Evolutionary conservation across 2,888 invertebrate genomes (phyloP), one percentile per base, ranked within the genome.

Genomic region (Pollenia angustigena): DNA sequence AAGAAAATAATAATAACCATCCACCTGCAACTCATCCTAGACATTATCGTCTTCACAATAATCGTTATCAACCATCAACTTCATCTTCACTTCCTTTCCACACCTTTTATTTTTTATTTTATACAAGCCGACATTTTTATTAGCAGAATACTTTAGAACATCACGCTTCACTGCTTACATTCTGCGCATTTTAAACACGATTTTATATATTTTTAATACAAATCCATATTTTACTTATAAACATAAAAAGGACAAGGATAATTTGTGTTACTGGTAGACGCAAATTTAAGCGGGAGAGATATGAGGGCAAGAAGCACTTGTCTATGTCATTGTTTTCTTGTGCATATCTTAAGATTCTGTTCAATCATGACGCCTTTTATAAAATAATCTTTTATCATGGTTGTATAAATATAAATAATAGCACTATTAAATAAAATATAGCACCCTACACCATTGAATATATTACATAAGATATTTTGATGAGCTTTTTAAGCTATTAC

Each of bases 61-160:
- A 48, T 62, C 40, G n/a, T 48, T 62, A 69, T 32, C 78, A 56
- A 56, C 4, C 74, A 79, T 54, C 79, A 81, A 56, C 69, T 14
- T 83, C 60, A 75, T 66, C 68, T 66, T 74, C 69, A 81, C 74
- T 46, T 66, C 62, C 44, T 74, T 81, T 64, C 80, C 18, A 66
- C 62, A 88, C 88, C 87, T 90, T 89, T 88, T 89, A 90, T 90
- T 14, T 32, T 54, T 40, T 68, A 46, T 42, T 86, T 9, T 48
- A 18, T 64, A 54, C 23, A 69, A 79, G 69, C 62, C 80, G 87
- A 76, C 87, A 72, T 80, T 82, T 85, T 85, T 80, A 82, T 85
- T 85, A 82, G 71, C 50, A 64, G 66, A 66, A 82, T 82, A 60
- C 60, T 76, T 75, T 58, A 68, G 68, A 85, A 64, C 40, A 76